Percentiles rank a stretch among this genome's conserved stretches.
phyloP scores from a whole-genome alignment of 2,797 vertebrate species.

The Enteromius treurensis region DNA sequence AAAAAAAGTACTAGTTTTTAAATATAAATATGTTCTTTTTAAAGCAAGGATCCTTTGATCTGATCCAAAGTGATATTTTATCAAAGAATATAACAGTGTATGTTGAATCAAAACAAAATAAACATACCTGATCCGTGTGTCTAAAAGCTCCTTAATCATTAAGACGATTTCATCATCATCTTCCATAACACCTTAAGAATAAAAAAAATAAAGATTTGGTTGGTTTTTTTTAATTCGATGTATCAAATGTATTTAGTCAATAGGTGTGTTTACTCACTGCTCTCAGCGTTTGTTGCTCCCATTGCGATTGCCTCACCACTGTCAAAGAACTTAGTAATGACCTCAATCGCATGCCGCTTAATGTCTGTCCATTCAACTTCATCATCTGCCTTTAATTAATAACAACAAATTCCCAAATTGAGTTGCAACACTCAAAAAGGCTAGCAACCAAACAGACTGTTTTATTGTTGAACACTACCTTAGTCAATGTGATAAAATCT shows the following conservation, averaged over 20 bases:
- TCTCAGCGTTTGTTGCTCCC: slow-evolving; percentile 74
- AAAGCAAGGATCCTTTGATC: too few species aligned
- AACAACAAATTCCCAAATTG: slow-evolving; percentile 32
- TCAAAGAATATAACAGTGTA: neutral
- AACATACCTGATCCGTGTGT: slow-evolving; percentile 81
- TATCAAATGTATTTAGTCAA: neutral
- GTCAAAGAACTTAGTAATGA: slow-evolving; percentile 78
- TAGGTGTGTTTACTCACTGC: slow-evolving; percentile 70
- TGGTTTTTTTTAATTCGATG: neutral
- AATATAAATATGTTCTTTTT: too few species aligned
- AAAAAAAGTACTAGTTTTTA: too few species aligned
- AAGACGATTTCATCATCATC: slow-evolving; percentile 83
- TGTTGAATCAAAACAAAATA: neutral
- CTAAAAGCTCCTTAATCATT: slow-evolving; percentile 85
- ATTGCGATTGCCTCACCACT: slow-evolving; percentile 77
- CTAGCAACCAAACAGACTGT: slow-evolving; percentile 20
- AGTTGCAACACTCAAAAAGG: neutral
- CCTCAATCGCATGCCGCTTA: slow-evolving; percentile 72
- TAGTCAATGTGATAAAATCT: slow-evolving; percentile 85
- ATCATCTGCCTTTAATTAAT: slow-evolving; percentile 72
- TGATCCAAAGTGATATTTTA: too few species aligned
- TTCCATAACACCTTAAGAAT: slow-evolving; percentile 73
- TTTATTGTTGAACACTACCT: slow-evolving; percentile 68
- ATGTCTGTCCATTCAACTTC: slow-evolving; percentile 80
- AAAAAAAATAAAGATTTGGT: neutral